phyloP scores from a whole-genome alignment of 2,888 invertebrate species.

The Osedax fenrisi region DNA sequence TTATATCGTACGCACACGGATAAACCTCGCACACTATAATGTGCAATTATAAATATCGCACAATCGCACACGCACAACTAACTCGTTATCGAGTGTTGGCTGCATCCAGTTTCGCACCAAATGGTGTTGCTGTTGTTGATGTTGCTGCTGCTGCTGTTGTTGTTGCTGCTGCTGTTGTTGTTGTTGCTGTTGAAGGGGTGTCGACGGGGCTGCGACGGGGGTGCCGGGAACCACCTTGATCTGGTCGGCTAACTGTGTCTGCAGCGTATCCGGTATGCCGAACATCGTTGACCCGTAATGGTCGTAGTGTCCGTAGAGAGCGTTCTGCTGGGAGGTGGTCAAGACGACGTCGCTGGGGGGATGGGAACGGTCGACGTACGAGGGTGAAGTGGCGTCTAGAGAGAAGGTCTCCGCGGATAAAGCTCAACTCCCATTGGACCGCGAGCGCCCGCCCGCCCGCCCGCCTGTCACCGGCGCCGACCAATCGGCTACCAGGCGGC shows the following conservation, averaged over 20 bases:
- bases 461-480: no score
- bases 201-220: not conserved
- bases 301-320: not conserved
- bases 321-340: not conserved
- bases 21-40: no score
- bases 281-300: not conserved
- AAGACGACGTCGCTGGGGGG: not conserved
- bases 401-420: not conserved
- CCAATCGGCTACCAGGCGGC: no score
- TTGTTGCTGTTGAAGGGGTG: not conserved
- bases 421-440: not conserved
- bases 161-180: not conserved
- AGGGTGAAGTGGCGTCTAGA: not conserved
- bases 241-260: no score
- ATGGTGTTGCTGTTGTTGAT: not conserved
- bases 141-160: not conserved
- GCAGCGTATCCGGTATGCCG: no score
- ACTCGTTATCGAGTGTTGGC: constrained; percentile 41
- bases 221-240: not conserved
- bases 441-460: no score
- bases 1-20: no score
- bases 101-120: constrained; percentile 50
- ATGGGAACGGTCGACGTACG: not conserved
- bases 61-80: no score
- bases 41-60: no score